Base-by-base conservation (phyloP, 2,113 vertebrate species). In the Apteryx owenii region DNA sequence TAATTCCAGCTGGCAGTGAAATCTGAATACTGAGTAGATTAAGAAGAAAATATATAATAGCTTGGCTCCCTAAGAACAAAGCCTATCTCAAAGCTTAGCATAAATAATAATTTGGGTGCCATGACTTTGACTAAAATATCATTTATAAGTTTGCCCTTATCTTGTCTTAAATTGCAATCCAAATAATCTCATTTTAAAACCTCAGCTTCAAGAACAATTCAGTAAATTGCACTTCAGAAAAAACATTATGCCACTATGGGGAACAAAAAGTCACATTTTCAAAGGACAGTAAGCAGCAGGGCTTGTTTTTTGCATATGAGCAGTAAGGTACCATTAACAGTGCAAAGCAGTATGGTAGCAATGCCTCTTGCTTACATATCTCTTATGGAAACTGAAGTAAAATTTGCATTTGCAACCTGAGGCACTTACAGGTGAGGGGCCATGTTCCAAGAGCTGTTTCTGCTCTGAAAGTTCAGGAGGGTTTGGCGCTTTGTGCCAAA, bases 1-100 rank as follows among this genome's bases (percentile, higher is more conserved):
- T 95, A 61, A 89, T 95, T 93, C 33, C 54, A 87, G 12, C 65
- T 95, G 76, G 51, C n/a, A 38, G 69, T 66, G 33, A 87, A 95
- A 89, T 79, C 71, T 76, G 82, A 90, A 85, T 78, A 76, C 42
- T 0, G 0, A 90, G 61, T 62, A 87, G 64, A 69, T 93, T 95
- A 90, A 88, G 83, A 91, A 85, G 69, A 81, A 89, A 95, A 90
- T 84, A 44, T 7, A 0, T 73, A 88, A 73, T 20, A 92, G 40
- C 48, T 89, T 92, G 76, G 11, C 22, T 96, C 73, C 48, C 53
- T 91, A 58, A 76, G 53, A 53, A 87, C 91, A 90, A 95, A 89
- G 12, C 12, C 4, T 69, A 76, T 85, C 48, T 89, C 80, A 93
- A 79, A 97, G n/a, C 36, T 95, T 65, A 76, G 38, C 56, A 58